Evolutionary conservation across 2,113 vertebrate species (phyloP).

Genomic region (Trematomus loennbergii): DNA sequence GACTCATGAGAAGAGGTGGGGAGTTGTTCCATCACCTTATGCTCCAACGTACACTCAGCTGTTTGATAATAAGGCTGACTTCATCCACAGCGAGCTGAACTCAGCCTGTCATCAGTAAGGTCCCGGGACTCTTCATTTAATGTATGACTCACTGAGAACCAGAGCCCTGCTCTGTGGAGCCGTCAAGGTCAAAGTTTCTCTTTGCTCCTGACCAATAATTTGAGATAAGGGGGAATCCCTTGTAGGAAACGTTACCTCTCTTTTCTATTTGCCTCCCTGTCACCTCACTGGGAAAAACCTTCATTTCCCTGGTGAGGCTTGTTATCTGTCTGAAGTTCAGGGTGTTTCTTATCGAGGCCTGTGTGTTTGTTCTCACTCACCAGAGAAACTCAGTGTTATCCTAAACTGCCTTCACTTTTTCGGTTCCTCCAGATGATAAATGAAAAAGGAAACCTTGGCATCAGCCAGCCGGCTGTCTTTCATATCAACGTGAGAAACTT

Average conservation of each 20-base stretch:
- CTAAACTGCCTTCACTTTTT: constrained; percentile 56
- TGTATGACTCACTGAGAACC: constrained; percentile 36
- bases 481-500: constrained; percentile 58
- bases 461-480: constrained; percentile 44
- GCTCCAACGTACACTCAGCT: constrained; percentile 41
- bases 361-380: constrained; percentile 50
- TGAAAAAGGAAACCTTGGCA: constrained; percentile 14
- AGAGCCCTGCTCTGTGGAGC: constrained; percentile 17
- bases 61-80: constrained; percentile 42
- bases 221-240: constrained; percentile 16
- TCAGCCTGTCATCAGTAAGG: constrained; percentile 31
- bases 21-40: constrained; percentile 10
- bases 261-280: not conserved
- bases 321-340: constrained; percentile 41
- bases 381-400: constrained; percentile 44
- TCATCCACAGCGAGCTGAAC: constrained; percentile 47
- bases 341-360: constrained; percentile 41
- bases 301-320: not conserved
- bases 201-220: constrained; percentile 32
- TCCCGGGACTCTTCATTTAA: constrained; percentile 56
- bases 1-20: constrained; percentile 23
- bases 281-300: constrained; percentile 24
- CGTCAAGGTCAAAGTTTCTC: constrained; percentile 27
- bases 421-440: constrained; percentile 2
- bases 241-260: not conserved